Base-by-base conservation (phyloP, 2,888 invertebrate species). In the Epinotia nisella region DNA sequence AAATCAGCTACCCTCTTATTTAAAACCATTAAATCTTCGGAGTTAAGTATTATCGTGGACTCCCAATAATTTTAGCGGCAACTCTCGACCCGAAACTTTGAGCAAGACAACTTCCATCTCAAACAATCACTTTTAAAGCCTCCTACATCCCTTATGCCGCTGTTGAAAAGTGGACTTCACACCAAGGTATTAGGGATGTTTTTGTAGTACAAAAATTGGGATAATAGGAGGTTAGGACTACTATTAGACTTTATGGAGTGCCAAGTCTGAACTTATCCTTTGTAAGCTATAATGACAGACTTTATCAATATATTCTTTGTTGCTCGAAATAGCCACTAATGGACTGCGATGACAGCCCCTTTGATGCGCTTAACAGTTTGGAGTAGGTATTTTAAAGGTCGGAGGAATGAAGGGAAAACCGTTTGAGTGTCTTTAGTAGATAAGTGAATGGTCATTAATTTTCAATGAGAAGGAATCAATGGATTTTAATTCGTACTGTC, bases 221-320 rank as follows among this genome's bases (percentile, higher is more conserved):
- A 0, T 9, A 15, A 53, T 66, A 56, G 10, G 53, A 41, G 21
- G 7, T 65, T 39, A 7, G 39, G 53, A 10, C 21, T 15, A 9
- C 41, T 19, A 19, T 3, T 17, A 21, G 10, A 39, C 3, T 41
- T 66, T 41, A 56, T 41, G 55, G 24, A 56, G 66, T 66, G 55
- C 7, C 55, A 66, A 56, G 41, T 66, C 45, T 17, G 51, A 64
- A 64, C 24, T 64, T 64, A 15, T 53, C 39, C 41, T 66, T 66
- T 66, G 55, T 66, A 13, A 53, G 55, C 9, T 53, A 55, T 65
- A 65, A 65, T 65, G 55, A 39, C 39, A 39, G 65, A 65, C 65
- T 65, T 41, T 55, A 56, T 66, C 66, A 56, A 66, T 66, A 65
- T 56, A 66, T 56, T 66, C 39, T 41, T 66, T 66, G 66, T 66